Base-by-base conservation (phyloP, 2,113 vertebrate species). In the Malurus alboscapulatus region DNA sequence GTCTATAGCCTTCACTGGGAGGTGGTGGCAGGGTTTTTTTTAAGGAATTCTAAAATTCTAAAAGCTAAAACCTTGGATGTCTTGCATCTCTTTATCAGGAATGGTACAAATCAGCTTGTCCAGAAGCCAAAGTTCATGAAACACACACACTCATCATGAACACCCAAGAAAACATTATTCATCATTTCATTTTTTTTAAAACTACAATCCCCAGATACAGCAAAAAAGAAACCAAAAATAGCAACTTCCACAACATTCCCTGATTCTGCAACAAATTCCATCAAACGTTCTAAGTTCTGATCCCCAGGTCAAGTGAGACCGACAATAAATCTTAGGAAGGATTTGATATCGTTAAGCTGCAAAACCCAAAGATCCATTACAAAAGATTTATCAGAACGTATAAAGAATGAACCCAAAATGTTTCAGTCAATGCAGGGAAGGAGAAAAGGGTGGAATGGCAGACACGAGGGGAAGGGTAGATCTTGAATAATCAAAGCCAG, bases 291-390 rank as follows among this genome's bases (percentile, higher is more conserved):
- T 62, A 69, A 80, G 63, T 87, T 89, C 63, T 84, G 79, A 88
- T 44, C 79, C 61, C n/a, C 11, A 62, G 86, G 76, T 96, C 88
- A 94, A 88, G 61, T 14, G 47, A 93, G 88, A 75, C 66, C 45
- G 83, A 87, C 78, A 87, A 74, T 92, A 94, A 96, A 92, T 92
- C 90, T 92, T 42, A 67, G 63, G 67, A 89, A 93, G 63, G 65
- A 83, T 80, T 94, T 7, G 3, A 83, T 71, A 92, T 51, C 5
- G 2, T 91, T 92, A 91, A 93, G 63, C 82, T 83, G 27, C 51
- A 92, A 92, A 94, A 22, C 51, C 47, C 59, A 54, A 91, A 89
- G 93, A 89, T 87, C 84, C 79, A 80, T 73, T 92, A 69, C 4
- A 48, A 95, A 88, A 88, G 51, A 75, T 74, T 92, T 94, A 83